Conservation (phyloP, 2,888 invertebrate species). For the Meiosimyza decipiens region DNA sequence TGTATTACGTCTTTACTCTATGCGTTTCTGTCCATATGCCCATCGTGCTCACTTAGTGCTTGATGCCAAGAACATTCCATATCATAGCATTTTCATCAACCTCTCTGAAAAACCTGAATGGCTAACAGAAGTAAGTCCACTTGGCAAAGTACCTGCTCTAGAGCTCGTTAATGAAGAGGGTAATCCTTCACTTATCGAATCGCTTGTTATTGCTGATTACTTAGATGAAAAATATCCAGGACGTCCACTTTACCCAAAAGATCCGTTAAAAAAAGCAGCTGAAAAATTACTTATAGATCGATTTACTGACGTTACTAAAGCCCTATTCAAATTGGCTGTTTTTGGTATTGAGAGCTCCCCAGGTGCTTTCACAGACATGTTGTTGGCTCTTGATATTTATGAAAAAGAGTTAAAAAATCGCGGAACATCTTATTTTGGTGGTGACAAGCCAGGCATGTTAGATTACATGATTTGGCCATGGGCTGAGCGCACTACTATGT, state of each 20-base stretch:
- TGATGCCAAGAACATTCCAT: slow-evolving; percentile 80
- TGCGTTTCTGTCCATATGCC: slow-evolving; percentile 86
- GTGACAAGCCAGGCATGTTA: slow-evolving; percentile 77
- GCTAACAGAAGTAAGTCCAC: slow-evolving; percentile 74
- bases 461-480: slow-evolving; percentile 89
- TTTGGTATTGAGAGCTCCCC: slow-evolving; percentile 56
- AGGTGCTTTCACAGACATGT: slow-evolving; percentile 67
- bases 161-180: slow-evolving; percentile 72
- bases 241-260: slow-evolving; percentile 72
- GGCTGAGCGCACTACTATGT: slow-evolving; percentile 72
- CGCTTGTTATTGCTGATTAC: slow-evolving; percentile 81
- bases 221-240: slow-evolving; percentile 82
- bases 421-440: slow-evolving; percentile 74
- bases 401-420: slow-evolving; percentile 75
- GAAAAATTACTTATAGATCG: slow-evolving; percentile 62
- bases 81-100: slow-evolving; percentile 81
- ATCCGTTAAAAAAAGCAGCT: slow-evolving; percentile 60
- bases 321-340: slow-evolving; percentile 55
- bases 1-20: slow-evolving; percentile 79
- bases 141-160: slow-evolving; percentile 79
- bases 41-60: slow-evolving; percentile 79
- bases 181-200: slow-evolving; percentile 75
- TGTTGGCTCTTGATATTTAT: slow-evolving; percentile 72
- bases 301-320: slow-evolving; percentile 50
- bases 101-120: slow-evolving; percentile 83